Base-by-base conservation (phyloP, 2,797 vertebrate genomes). In the Scyliorhinus canicula region DNA sequence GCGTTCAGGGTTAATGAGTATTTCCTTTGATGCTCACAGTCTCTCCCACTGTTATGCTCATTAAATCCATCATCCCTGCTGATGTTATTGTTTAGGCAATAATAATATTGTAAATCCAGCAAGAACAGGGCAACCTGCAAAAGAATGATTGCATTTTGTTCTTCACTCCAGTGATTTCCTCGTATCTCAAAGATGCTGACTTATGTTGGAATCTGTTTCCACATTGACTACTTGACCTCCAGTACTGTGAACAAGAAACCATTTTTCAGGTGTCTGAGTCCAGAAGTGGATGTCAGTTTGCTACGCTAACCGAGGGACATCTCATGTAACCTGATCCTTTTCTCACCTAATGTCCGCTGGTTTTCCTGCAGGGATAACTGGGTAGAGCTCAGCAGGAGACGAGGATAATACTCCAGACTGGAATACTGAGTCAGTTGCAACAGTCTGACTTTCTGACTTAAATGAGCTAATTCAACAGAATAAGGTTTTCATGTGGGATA, bases 11-110 rank as follows among this genome's bases (percentile, higher is more conserved):
- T 40, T 65, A 65, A 91, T 91, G 57, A 65, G n/a, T 91, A 65
- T 65, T 91, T 91, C 60, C n/a, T 60, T 60, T 90, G 86, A 90
- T 40, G 52, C 35, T 90, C 31, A n/a, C 12, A 55, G 7, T 90
- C 35, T 63, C 35, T 40, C 21, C 57, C 35, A 44, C 19, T 65
- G 60, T 40, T 91, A 5, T 19, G 57, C 40, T 91, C n/a, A 65
- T 65, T 63, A 91, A 91, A 65, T 65, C 57, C 57, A 91, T 57
- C 88, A 91, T 91, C 60, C 31, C 57, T 65, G 88, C n/a, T 91
- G 88, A 65, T 65, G 19, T 63, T 60, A 65, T 40, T 63, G n/a
- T 63, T 91, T 63, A 63, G 63, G 57, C 35, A 91, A n/a, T 91
- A 91, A 26, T 44, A 63, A 44, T 44, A 44, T 91, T 44, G 19